Conservation (phyloP, 2,888 invertebrate species). For the Anodontia alba region DNA sequence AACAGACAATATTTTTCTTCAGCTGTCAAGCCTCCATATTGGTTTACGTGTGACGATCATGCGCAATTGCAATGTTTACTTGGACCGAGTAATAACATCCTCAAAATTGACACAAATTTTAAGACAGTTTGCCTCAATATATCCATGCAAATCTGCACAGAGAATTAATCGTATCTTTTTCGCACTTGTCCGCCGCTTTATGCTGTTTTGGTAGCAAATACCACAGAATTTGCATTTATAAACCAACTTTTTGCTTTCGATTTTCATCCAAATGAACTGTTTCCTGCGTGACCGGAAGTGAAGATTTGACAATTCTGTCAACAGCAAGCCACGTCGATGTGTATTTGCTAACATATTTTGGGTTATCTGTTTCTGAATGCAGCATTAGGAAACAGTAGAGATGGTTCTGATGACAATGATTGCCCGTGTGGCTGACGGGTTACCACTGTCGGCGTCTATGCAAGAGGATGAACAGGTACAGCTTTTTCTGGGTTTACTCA, state of each 20-base stretch:
- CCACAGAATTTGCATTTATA: too few species aligned
- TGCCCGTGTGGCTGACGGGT: slow-evolving; percentile 96
- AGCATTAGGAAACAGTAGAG: slow-evolving; percentile 35
- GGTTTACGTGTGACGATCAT: slow-evolving; percentile 62
- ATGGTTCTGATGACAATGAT: slow-evolving; percentile 99
- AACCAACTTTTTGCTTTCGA: too few species aligned
- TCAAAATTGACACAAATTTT: neutral
- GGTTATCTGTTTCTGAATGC: neutral
- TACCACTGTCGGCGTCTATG: slow-evolving; percentile 98
- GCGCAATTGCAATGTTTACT: slow-evolving; percentile 35
- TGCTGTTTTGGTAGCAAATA: too few species aligned
- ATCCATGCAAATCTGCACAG: too few species aligned
- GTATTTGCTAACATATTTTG: neutral
- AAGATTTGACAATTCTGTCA: neutral
- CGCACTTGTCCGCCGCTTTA: neutral
- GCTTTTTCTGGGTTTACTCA: too few species aligned
- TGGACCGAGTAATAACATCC: neutral
- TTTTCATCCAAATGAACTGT: neutral
- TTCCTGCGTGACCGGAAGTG: slow-evolving; percentile 6
- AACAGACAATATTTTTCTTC: neutral
- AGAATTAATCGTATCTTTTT: too few species aligned
- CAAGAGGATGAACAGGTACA: slow-evolving; percentile 98
- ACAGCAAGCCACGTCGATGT: neutral
- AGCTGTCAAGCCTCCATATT: slow-evolving; percentile 61
- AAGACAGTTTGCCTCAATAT: too few species aligned